Conservation (phyloP, 1,140 invertebrate genomes). For the Aphelenchoides avenae region DNA sequence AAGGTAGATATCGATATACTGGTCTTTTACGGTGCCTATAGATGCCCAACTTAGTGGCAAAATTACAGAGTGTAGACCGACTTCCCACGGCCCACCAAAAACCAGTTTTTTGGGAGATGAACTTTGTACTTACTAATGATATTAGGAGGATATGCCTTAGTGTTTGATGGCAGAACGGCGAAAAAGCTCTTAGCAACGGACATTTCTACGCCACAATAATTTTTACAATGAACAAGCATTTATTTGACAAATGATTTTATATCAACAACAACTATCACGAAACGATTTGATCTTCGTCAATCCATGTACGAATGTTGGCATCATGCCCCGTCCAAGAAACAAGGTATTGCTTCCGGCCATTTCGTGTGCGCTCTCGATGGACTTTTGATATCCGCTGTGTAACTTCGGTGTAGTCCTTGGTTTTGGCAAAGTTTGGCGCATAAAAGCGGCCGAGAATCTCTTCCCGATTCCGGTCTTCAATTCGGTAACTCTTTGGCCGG, state of each 20-base stretch:
- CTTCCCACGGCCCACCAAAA: constrained; percentile 9
- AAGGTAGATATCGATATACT: neutral
- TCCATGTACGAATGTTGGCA: constrained; percentile 2
- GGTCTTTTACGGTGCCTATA: neutral
- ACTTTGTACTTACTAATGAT: constrained; percentile 1
- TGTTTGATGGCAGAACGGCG: constrained; percentile 16
- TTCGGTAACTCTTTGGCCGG: neutral
- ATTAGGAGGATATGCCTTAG: neutral
- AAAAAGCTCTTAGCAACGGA: constrained; percentile 3
- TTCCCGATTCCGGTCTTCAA: constrained; percentile 8
- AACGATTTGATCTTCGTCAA: constrained; percentile 11
- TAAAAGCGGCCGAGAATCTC: constrained; percentile 3
- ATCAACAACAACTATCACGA: too few species aligned
- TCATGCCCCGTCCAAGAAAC: constrained; percentile 10
- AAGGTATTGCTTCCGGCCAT: constrained; percentile 12
- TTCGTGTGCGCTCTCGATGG: neutral
- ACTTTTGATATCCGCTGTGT: too few species aligned
- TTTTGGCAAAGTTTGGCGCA: neutral
- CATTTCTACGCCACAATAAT: constrained; percentile 8
- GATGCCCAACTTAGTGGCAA: constrained; percentile 7
- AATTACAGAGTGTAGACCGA: constrained; percentile 6
- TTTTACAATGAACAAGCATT: neutral
- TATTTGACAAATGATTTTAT: too few species aligned
- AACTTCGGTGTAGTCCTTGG: neutral
- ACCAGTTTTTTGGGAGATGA: constrained; percentile 8